Conservation (phyloP, 1,140 invertebrate genomes). For the Pararge aegeria region DNA sequence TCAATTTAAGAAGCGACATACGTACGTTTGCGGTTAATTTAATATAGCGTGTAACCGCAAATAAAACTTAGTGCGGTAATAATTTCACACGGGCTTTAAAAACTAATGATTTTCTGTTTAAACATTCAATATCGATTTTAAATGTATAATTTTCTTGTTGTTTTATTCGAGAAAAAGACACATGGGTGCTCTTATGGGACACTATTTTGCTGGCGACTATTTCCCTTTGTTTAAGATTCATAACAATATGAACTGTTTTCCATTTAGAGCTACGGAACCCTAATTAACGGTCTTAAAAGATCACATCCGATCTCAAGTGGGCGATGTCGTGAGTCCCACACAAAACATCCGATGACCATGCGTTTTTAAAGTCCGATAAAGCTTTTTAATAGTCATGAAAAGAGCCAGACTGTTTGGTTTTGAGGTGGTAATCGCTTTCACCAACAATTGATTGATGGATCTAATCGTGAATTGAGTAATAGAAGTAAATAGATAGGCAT, state of each 20-base stretch:
- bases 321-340: constrained; percentile 12
- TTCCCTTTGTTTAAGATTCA: no score
- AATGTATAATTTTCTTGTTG: no score
- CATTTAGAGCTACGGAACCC: not conserved
- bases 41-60: no score
- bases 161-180: no score
- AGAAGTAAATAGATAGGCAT: not conserved
- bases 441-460: constrained; percentile 35
- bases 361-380: constrained; percentile 17
- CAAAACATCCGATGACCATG: constrained; percentile 10
- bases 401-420: constrained; percentile 9
- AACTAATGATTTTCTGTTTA: no score
- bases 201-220: no score
- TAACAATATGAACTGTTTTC: not conserved
- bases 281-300: not conserved
- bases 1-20: no score
- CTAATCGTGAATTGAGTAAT: constrained; percentile 21
- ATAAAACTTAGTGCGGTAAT: no score
- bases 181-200: no score
- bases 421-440: constrained; percentile 31
- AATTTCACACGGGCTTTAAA: no score
- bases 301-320: constrained; percentile 18
- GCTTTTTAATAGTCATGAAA: constrained; percentile 13
- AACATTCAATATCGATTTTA: no score
- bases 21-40: no score